A percentile compares a stretch with the other conserved stretches of the same genome.
These are phyloP conservation scores for Crambe crambe DNA, from an alignment of 37 sponge, comb jelly and placozoan species.

Conservation along the genomic window DNA sequence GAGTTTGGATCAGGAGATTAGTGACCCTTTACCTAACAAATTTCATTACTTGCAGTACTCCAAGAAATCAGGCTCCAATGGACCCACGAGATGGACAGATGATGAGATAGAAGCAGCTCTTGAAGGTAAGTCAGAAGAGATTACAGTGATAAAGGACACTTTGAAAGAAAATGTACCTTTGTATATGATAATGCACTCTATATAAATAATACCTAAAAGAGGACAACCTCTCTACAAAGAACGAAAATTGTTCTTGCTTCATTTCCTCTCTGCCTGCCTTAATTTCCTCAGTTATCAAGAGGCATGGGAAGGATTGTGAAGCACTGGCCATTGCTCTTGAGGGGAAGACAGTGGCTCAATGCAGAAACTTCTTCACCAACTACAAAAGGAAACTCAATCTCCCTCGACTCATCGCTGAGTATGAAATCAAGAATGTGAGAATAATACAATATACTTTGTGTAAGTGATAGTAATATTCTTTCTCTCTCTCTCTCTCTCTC, in stretches of 20 bases:
- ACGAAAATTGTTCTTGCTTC: conserved; percentile 8
- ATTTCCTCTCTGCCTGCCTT: background rate
- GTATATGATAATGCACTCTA: too few species aligned
- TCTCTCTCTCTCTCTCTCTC: too few species aligned
- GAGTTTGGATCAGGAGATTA: background rate
- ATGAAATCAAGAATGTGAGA: conserved; percentile 61
- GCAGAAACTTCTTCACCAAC: conserved; percentile 71
- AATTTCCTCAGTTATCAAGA: conserved; percentile 20
- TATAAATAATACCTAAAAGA: too few species aligned
- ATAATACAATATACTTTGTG: too few species aligned
- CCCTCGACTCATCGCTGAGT: conserved; percentile 52
- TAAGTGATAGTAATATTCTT: too few species aligned
- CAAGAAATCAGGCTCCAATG: conserved; percentile 1
- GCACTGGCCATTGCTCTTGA: conserved; percentile 52
- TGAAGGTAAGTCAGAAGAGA: conserved; percentile 37
- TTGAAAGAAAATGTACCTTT: too few species aligned
- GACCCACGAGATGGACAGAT: conserved; percentile 38
- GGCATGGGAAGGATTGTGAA: conserved; percentile 58
- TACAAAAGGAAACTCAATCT: conserved; percentile 70
- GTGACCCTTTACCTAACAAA: too few species aligned
- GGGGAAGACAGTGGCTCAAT: conserved; percentile 60
- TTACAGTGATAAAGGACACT: too few species aligned
- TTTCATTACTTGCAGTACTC: conserved; percentile 23
- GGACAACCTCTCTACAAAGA: too few species aligned
- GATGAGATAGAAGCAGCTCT: conserved; percentile 59